phyloP scores from a whole-genome alignment of 2,797 vertebrate genomes.

The Syndactyla subalaris region DNA sequence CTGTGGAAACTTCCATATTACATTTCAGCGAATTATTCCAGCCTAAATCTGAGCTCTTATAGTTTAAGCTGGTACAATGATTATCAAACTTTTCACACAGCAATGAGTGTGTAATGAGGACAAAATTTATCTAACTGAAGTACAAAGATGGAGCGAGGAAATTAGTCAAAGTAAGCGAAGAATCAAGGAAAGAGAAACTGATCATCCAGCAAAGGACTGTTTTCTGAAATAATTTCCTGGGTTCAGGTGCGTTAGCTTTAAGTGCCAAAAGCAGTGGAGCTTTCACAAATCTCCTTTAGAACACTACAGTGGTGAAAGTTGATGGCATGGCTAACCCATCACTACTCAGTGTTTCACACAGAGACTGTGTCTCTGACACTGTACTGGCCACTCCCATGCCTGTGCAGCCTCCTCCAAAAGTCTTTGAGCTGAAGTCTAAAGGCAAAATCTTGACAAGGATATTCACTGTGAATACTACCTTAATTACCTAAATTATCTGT shows the following conservation, averaged over 20 bases:
- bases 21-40: not conserved
- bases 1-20: not conserved
- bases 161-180: not conserved
- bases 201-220: not conserved
- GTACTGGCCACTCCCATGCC: not conserved
- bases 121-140: not conserved
- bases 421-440: not conserved
- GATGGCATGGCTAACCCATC: not conserved
- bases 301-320: not conserved
- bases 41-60: not conserved
- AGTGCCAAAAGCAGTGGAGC: not conserved
- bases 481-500: constrained; percentile 12
- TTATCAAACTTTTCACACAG: not conserved
- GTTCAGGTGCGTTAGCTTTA: not conserved
- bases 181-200: not conserved
- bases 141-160: not conserved
- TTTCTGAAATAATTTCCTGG: not conserved
- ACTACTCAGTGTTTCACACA: not conserved
- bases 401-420: not conserved
- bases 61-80: not conserved
- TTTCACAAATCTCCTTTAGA: not conserved
- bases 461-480: not conserved
- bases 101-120: not conserved
- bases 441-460: not conserved
- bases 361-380: not conserved